Evolutionary conservation across 2,888 invertebrate genomes (phyloP).

Genomic region (Lacanobia wlatinum): DNA sequence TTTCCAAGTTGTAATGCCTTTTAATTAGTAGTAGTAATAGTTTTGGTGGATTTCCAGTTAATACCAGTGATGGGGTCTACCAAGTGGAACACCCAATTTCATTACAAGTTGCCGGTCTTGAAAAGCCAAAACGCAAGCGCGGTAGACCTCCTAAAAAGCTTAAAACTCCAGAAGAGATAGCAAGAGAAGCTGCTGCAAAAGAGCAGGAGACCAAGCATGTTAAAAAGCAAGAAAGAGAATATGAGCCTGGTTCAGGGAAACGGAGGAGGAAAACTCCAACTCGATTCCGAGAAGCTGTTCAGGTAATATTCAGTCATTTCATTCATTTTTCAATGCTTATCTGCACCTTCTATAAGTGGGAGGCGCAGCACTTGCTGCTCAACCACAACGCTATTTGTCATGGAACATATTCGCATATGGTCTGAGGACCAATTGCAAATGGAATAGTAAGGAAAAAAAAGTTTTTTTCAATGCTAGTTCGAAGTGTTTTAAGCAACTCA

Average conservation of each 20-base stretch:
- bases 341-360: too few species aligned
- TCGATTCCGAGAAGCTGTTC: slow-evolving; percentile 91
- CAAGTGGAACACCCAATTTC: slow-evolving; percentile 92
- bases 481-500: too few species aligned
- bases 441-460: too few species aligned
- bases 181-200: slow-evolving; percentile 72
- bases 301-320: slow-evolving; percentile 81
- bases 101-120: slow-evolving; percentile 92
- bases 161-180: slow-evolving; percentile 82
- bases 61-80: slow-evolving; percentile 92
- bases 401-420: too few species aligned
- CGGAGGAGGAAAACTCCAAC: slow-evolving; percentile 92
- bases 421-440: too few species aligned
- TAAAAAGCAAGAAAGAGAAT: slow-evolving; percentile 70
- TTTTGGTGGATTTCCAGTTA: slow-evolving; percentile 82
- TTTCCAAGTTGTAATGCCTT: background rate
- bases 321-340: too few species aligned
- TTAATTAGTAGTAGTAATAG: too few species aligned
- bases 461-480: too few species aligned
- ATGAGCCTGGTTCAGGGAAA: slow-evolving; percentile 87
- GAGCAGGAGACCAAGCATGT: slow-evolving; percentile 67
- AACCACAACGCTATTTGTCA: too few species aligned
- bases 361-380: too few species aligned
- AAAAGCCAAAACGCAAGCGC: slow-evolving; percentile 92
- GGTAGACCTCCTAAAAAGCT: slow-evolving; percentile 93